Conservation (phyloP, 2,888 invertebrate genomes). For the Monochamus alternatus region DNA sequence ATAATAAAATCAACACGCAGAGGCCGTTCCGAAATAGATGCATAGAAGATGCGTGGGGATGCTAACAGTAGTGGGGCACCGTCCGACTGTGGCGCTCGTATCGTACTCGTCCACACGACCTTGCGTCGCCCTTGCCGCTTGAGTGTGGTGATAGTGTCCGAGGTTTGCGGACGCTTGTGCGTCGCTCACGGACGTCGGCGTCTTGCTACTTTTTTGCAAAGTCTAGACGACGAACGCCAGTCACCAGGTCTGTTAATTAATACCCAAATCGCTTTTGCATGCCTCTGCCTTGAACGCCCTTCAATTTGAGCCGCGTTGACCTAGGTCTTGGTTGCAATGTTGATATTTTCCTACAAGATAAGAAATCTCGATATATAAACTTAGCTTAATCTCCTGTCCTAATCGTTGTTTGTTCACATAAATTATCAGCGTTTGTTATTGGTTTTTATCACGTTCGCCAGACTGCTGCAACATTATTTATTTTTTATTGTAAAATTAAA, state of each 20-base stretch:
- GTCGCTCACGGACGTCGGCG: slow-evolving; percentile 47
- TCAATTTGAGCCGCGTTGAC: slow-evolving; percentile 14
- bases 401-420: neutral
- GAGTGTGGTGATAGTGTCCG: slow-evolving; percentile 65
- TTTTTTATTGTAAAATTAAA: too few species aligned
- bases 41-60: slow-evolving; percentile 41
- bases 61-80: slow-evolving; percentile 62
- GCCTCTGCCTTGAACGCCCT: neutral
- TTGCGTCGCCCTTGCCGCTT: slow-evolving; percentile 67
- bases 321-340: slow-evolving; percentile 30
- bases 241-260: slow-evolving; percentile 33
- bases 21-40: slow-evolving; percentile 42
- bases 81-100: slow-evolving; percentile 70
- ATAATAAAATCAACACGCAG: slow-evolving; percentile 37
- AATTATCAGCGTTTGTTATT: too few species aligned
- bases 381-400: slow-evolving; percentile 13
- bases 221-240: slow-evolving; percentile 10
- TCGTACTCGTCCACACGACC: slow-evolving; percentile 71
- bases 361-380: slow-evolving; percentile 26
- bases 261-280: slow-evolving; percentile 26
- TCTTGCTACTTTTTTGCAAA: slow-evolving; percentile 31
- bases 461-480: too few species aligned
- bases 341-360: slow-evolving; percentile 20
- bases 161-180: slow-evolving; percentile 57
- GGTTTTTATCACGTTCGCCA: too few species aligned